A percentile compares a stretch with the other conserved stretches of the same genome.
These are phyloP conservation scores for Microtus richardsoni DNA, from an alignment of 2,113 vertebrate species.

Conservation along the genomic window DNA sequence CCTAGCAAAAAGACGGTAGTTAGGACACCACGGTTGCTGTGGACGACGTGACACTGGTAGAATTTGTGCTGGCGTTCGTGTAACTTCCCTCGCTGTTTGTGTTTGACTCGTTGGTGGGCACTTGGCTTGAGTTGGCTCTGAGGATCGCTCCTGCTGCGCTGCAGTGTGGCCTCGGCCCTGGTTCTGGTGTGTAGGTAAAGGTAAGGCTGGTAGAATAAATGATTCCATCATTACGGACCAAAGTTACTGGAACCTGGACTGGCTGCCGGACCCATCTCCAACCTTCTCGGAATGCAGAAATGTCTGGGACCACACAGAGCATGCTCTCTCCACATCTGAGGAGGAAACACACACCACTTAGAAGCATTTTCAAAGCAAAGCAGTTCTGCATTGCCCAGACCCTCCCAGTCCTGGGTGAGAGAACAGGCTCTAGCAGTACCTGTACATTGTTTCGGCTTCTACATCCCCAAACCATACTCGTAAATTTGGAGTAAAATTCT, in stretches of 20 bases:
- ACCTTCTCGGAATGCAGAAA: constrained; percentile 99
- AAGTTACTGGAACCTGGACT: constrained; percentile 98
- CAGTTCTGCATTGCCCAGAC: neutral
- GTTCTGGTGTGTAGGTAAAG: constrained; percentile 99
- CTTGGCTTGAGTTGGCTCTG: constrained; percentile 92
- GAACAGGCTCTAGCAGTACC: constrained; percentile 84
- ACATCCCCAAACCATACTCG: constrained; percentile 99
- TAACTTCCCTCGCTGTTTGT: constrained; percentile 91
- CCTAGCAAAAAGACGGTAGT: constrained; percentile 88
- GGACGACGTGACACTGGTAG: constrained; percentile 93
- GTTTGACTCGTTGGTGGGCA: constrained; percentile 90
- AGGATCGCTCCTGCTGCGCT: constrained; percentile 98
- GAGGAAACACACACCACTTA: constrained; percentile 37
- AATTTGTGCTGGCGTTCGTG: constrained; percentile 91
- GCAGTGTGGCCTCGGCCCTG: constrained; percentile 97
- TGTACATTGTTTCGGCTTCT: constrained; percentile 99
- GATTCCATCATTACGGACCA: constrained; percentile 98
- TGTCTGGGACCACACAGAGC: constrained; percentile 99
- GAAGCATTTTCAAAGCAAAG: neutral
- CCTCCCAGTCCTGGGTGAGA: neutral
- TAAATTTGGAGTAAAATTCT: constrained; percentile 99
- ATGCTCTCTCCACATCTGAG: constrained; percentile 97
- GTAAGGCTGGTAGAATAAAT: constrained; percentile 99
- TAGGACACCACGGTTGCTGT: constrained; percentile 98
- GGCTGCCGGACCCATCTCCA: constrained; percentile 99